Percentiles rank a stretch among this genome's conserved stretches.
Evolutionary conservation across 2,888 invertebrate genomes (phyloP).

Genomic region (Dryobota labecula): DNA sequence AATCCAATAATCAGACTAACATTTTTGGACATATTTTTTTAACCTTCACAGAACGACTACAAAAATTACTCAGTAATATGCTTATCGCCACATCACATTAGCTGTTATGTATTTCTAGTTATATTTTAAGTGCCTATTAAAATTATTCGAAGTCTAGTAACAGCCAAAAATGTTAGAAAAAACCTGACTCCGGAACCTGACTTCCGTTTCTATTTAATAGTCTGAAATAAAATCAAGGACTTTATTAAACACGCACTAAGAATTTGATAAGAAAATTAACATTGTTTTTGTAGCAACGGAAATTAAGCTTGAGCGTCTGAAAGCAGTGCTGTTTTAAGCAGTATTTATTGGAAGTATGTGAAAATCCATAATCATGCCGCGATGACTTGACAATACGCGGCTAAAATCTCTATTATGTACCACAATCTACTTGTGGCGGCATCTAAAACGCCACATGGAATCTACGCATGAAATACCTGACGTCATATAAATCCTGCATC

Average conservation of each 20-base stretch:
- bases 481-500: no score
- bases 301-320: neutral
- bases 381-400: no score
- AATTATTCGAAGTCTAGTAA: neutral
- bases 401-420: no score
- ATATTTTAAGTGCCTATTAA: slow-evolving; percentile 5
- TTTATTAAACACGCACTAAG: slow-evolving; percentile 26
- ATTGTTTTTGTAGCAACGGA: neutral
- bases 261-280: slow-evolving; percentile 13
- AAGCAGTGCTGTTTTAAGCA: neutral
- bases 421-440: no score
- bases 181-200: slow-evolving; percentile 6
- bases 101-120: slow-evolving; percentile 3
- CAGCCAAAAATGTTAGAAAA: slow-evolving; percentile 6
- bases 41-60: neutral
- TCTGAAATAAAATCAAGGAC: slow-evolving; percentile 20
- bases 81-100: slow-evolving; percentile 31
- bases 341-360: neutral
- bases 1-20: slow-evolving; percentile 4
- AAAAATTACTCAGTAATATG: slow-evolving; percentile 8
- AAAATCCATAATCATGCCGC: neutral
- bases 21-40: neutral
- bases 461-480: no score
- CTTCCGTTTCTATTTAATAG: slow-evolving; percentile 19
- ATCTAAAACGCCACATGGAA: no score